Percentiles rank a stretch among this genome's conserved stretches.
phyloP scores from a whole-genome alignment of 37 sponge, comb jelly and placozoan genomes.

The Aplysina aerophoba region DNA sequence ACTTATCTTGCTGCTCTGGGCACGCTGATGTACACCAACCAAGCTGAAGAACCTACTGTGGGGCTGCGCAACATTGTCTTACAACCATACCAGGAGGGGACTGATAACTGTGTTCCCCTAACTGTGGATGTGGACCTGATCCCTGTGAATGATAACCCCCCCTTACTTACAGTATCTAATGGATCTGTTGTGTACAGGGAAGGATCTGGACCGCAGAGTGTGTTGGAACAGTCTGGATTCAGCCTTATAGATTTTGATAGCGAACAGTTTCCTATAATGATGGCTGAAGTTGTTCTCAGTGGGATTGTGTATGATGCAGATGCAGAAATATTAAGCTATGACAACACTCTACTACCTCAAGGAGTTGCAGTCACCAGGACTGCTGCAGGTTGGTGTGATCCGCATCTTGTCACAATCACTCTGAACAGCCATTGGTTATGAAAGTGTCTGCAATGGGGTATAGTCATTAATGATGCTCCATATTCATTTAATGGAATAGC shows the following conservation, averaged over 20 bases:
- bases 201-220: conserved; percentile 5
- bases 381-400: neutral
- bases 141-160: conserved; percentile 60
- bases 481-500: too few relatives aligned
- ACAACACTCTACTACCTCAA: too few relatives aligned
- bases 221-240: conserved; percentile 15
- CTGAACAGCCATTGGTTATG: too few relatives aligned
- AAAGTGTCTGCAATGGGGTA: too few relatives aligned
- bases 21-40: conserved; percentile 40
- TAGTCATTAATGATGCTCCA: too few relatives aligned
- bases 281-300: conserved; percentile 38
- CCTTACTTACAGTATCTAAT: conserved; percentile 32
- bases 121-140: conserved; percentile 24
- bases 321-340: too few relatives aligned
- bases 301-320: neutral
- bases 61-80: conserved; percentile 48
- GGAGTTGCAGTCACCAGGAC: too few relatives aligned
- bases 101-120: neutral
- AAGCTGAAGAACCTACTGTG: conserved; percentile 36
- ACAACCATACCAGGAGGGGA: conserved; percentile 4
- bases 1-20: conserved; percentile 28
- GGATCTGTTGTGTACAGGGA: conserved; percentile 36
- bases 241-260: conserved; percentile 47
- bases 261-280: conserved; percentile 31
- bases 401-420: too few relatives aligned